Evolutionary conservation across 2,113 vertebrate species (phyloP).

Genomic region (Melierax canorus): DNA sequence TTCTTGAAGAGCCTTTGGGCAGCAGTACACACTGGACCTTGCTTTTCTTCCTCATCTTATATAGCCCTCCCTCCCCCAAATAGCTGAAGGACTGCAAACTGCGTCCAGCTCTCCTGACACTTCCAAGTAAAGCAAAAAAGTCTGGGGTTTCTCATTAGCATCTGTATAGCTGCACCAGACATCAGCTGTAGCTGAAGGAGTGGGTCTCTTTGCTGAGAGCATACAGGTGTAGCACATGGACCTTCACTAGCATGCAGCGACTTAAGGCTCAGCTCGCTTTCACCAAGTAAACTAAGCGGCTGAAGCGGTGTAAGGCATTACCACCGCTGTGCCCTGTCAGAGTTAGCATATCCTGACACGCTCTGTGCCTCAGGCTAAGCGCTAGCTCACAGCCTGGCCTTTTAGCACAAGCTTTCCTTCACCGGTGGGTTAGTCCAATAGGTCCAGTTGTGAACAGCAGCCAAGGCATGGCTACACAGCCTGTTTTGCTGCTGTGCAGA

Average conservation of each 20-base stretch:
- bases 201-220: background rate
- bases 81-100: background rate
- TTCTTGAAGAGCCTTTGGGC: background rate
- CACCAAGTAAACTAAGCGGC: fast-evolving
- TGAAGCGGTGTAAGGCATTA: background rate
- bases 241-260: background rate
- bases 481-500: background rate
- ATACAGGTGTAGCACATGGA: background rate
- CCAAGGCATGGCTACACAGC: background rate
- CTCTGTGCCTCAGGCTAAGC: background rate
- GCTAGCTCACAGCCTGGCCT: background rate
- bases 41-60: background rate
- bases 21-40: background rate
- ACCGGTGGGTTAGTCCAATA: fast-evolving
- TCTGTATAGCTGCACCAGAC: background rate
- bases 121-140: background rate
- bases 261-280: background rate
- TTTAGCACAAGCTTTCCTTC: background rate
- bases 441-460: background rate
- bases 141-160: background rate
- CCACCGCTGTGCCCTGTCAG: fast-evolving
- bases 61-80: background rate
- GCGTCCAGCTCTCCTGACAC: background rate
- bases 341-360: fast-evolving
- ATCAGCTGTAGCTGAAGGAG: background rate